Evolutionary conservation across 92 coral and sea anemone genomes (phyloP).

Genomic region (Pocillopora meandrina): DNA sequence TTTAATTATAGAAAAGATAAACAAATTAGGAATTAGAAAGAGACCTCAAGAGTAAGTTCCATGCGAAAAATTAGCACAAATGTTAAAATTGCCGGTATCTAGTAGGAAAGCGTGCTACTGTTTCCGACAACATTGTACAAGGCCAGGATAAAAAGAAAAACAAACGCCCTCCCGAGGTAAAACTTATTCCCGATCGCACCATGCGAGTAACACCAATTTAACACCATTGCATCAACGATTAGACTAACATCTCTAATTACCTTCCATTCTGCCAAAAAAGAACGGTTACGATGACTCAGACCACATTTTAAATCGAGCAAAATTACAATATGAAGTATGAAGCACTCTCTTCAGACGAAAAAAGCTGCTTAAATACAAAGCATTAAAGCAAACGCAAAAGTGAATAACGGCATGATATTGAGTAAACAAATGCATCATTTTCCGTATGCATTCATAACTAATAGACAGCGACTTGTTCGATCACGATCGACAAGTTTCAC

Average conservation of each 20-base stretch:
- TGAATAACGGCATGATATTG: slow-evolving; percentile 4
- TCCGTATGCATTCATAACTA: slow-evolving; percentile 9
- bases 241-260: not conserved
- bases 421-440: slow-evolving; percentile 25
- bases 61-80: not conserved
- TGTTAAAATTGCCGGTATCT: not conserved
- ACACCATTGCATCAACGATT: not conserved
- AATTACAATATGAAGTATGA: not conserved
- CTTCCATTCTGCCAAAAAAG: not conserved
- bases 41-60: not conserved
- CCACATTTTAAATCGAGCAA: not conserved
- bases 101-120: no score
- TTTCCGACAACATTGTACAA: no score
- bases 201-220: not conserved
- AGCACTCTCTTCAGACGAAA: not conserved
- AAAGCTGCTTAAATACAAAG: slow-evolving; percentile 17
- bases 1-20: not conserved
- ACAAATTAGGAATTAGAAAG: not conserved
- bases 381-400: slow-evolving; percentile 17
- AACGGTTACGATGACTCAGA: not conserved
- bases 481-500: not conserved
- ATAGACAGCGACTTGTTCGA: not conserved
- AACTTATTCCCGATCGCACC: not conserved
- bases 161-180: not conserved
- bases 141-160: no score